phyloP scores from a whole-genome alignment of 2,113 vertebrate genomes.

The Naja naja region DNA sequence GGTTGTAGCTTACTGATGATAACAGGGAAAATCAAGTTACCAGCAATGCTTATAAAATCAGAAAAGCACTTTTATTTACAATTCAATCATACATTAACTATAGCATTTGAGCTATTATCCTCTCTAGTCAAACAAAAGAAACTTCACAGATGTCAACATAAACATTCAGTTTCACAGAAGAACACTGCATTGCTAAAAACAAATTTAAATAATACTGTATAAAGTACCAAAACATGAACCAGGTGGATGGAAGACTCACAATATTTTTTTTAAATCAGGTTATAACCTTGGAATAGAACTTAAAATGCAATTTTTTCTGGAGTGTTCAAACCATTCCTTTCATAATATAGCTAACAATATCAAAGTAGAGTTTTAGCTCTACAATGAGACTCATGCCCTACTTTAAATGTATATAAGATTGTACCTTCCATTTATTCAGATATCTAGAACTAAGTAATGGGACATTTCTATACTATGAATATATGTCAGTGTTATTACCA shows the following conservation, averaged over 20 bases:
- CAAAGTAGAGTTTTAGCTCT: neutral
- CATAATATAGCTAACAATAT: neutral
- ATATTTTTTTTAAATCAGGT: neutral
- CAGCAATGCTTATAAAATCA: neutral
- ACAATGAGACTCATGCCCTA: neutral
- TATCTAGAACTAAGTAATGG: neutral
- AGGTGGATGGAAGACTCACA: neutral
- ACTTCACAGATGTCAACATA: slow-evolving; percentile 33
- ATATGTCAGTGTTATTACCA: neutral
- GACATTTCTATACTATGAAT: neutral
- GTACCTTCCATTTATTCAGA: neutral
- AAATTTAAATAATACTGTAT: slow-evolving; percentile 27
- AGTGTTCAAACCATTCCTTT: neutral
- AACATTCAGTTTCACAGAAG: neutral
- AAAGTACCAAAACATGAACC: slow-evolving; percentile 43
- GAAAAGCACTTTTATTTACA: neutral
- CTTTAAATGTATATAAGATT: neutral
- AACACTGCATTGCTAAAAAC: neutral
- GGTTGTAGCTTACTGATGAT: neutral
- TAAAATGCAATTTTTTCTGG: neutral
- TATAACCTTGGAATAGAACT: neutral
- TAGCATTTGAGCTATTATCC: slow-evolving; percentile 34
- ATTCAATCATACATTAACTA: slow-evolving; percentile 24
- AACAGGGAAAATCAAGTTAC: neutral
- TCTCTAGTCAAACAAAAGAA: slow-evolving; percentile 19